Percentiles rank a stretch among this genome's conserved stretches.
Evolutionary conservation across 2,888 invertebrate species (phyloP).

Genomic region (Torymus aiolomorphi): DNA sequence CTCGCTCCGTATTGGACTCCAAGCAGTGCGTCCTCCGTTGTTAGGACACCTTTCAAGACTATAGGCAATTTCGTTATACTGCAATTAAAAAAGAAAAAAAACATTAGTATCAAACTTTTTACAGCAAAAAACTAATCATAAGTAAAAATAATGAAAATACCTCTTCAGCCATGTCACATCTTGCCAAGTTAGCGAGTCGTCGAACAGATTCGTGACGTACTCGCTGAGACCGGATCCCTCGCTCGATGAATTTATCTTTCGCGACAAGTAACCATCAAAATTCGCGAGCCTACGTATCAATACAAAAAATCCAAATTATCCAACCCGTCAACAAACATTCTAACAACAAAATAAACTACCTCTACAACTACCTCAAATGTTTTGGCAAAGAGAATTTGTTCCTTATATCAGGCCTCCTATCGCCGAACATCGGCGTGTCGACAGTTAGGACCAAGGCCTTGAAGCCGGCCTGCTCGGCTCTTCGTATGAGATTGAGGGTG

Average conservation of each 20-base stretch:
- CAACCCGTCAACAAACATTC: too few species aligned
- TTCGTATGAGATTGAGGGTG: constrained; percentile 83
- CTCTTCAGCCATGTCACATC: constrained; percentile 90
- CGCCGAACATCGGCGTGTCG: constrained; percentile 92
- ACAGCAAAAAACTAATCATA: too few species aligned
- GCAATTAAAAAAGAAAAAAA: constrained; percentile 51
- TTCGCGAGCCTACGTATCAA: constrained; percentile 83
- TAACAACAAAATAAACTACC: too few species aligned
- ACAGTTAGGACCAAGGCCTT: constrained; percentile 92
- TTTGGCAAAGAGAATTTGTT: constrained; percentile 90
- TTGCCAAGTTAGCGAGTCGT: constrained; percentile 89
- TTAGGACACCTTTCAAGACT: constrained; percentile 90
- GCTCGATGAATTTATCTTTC: constrained; percentile 74
- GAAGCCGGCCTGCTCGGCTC: constrained; percentile 90
- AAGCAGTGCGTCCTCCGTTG: constrained; percentile 88
- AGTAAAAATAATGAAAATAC: constrained; percentile 69
- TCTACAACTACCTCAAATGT: constrained; percentile 81
- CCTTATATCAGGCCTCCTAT: constrained; percentile 86
- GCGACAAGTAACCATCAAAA: constrained; percentile 80
- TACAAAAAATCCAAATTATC: too few species aligned
- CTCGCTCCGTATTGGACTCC: constrained; percentile 85
- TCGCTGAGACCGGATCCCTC: constrained; percentile 86
- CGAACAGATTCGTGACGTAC: constrained; percentile 87
- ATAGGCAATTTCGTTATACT: constrained; percentile 87
- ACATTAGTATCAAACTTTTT: background rate